Evolutionary conservation across 2,113 vertebrate species (phyloP).

Genomic region (Condylura cristata): DNA sequence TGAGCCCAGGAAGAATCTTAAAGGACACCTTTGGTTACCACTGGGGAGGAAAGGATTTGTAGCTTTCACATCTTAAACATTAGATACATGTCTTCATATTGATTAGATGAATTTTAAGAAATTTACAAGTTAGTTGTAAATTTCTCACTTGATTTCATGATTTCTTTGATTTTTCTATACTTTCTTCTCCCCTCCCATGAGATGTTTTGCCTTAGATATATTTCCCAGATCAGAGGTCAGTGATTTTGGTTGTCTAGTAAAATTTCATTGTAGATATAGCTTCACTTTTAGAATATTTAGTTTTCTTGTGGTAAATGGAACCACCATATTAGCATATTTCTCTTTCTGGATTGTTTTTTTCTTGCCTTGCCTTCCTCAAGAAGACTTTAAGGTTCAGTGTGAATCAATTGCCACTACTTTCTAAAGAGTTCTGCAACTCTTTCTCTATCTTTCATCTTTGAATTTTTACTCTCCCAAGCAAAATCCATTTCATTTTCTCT

Average conservation of each 20-base stretch:
- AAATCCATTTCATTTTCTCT: background rate
- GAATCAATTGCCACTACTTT: background rate
- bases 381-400: background rate
- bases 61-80: background rate
- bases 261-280: background rate
- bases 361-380: background rate
- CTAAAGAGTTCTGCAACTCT: background rate
- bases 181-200: rapidly evolving
- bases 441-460: background rate
- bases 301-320: background rate
- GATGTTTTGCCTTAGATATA: background rate
- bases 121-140: background rate
- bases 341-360: background rate
- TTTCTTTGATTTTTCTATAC: background rate
- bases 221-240: background rate
- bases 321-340: background rate
- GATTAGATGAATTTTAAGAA: background rate
- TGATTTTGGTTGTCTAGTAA: background rate
- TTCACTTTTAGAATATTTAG: background rate
- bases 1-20: background rate
- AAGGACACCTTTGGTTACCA: background rate
- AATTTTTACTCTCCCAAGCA: background rate
- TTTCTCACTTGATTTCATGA: background rate
- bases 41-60: background rate
- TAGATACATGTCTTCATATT: background rate